Base-by-base conservation (phyloP, 2,113 vertebrate species). In the Notiomystis cincta region DNA sequence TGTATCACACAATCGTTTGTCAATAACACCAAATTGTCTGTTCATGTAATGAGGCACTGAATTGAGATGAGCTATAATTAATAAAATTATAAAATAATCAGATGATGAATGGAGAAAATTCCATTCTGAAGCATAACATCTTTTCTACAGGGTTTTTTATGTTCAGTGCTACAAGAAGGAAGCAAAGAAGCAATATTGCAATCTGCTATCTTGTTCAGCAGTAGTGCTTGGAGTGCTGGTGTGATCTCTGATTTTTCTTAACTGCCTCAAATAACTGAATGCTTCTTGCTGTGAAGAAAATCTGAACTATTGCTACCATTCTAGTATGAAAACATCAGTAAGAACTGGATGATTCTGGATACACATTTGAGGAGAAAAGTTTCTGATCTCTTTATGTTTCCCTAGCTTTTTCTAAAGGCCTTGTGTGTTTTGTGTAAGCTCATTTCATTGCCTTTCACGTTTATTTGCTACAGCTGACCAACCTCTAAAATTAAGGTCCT, bases 21-120 rank as follows among this genome's bases (percentile, higher is more conserved):
- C 61, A 73, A 58, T 78, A 95, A 67, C 31, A 82, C 28, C 56
- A 76, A 60, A 75, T 40, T 42, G 24, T 47, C 57, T 94, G 60
- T 76, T 86, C 20, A 62, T 79, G 47, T 73, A 92, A 93, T 81
- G 50, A 93, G 56, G 10, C 56, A 71, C 40, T 82, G 53, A 42
- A 71, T 28, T 72, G 70, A 65, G 53, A 82, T 65, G 37, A 79
- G 21, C 27, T 72, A 60, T 58, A 75, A 85, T 91, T 94, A 79
- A 96, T 72, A 84, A 87, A 89, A 86, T 87, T 57, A 65, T 33
- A 82, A 91, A 85, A 78, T 78, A 87, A 95, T 90, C 53, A 50
- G 33, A 72, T 30, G 54, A 87, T 53, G 12, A 93, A 87, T 76
- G 24, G n/a, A 57, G 47, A 45, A 92, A 87, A 92, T 76, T 84